phyloP scores from a whole-genome alignment of 2,797 vertebrate genomes.

The Monodelphis domestica region DNA sequence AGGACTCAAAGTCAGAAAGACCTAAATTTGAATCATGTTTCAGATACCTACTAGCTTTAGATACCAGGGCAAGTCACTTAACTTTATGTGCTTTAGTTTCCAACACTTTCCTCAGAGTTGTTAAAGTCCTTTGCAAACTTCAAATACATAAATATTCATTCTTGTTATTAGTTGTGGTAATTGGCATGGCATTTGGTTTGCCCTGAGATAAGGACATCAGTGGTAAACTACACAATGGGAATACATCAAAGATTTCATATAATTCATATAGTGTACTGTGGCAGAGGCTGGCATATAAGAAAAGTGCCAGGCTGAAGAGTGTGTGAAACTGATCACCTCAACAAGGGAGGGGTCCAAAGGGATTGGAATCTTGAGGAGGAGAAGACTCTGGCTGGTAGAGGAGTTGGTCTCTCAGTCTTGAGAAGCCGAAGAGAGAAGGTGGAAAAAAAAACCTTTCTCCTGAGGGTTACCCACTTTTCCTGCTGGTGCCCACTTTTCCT shows the following conservation, averaged over 20 bases:
- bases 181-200: background rate
- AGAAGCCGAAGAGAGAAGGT: too few species aligned
- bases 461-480: too few species aligned
- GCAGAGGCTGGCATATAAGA: too few species aligned
- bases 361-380: too few species aligned
- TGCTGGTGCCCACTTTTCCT: too few species aligned
- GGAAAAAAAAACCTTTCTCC: too few species aligned
- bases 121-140: background rate
- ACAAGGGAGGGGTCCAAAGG: too few species aligned
- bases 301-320: too few species aligned
- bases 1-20: background rate
- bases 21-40: background rate
- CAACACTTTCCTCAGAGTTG: background rate
- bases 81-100: background rate
- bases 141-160: background rate
- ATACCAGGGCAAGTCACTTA: background rate
- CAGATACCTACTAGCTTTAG: background rate
- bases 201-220: background rate
- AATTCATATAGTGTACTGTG: background rate
- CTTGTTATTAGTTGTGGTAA: conserved; percentile 9
- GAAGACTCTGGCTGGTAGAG: too few species aligned
- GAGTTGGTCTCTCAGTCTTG: too few species aligned
- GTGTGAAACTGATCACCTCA: too few species aligned
- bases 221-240: background rate
- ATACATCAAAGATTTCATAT: background rate